A percentile compares a stretch with the other conserved stretches of the same genome.
Conservation (phyloP, 2,797 vertebrate species). For the Danio choprae region DNA sequence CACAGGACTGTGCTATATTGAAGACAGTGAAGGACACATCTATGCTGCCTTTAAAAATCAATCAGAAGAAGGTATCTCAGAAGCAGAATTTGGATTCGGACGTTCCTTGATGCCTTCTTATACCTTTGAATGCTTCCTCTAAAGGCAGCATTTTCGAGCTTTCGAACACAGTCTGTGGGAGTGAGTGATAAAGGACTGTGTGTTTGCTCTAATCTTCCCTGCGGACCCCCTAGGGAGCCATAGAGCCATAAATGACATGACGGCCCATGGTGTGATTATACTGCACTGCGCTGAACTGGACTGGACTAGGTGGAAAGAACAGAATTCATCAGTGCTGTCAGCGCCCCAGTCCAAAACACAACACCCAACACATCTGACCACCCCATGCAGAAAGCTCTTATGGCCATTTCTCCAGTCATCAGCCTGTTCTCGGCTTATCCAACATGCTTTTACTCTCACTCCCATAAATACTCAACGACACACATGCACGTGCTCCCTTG, state of each 20-base stretch:
- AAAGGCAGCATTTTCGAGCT: too few relatives aligned
- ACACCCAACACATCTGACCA: constrained; percentile 20
- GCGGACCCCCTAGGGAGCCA: constrained; percentile 19
- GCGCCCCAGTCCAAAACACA: constrained; percentile 51
- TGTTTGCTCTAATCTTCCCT: constrained; percentile 42
- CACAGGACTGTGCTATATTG: too few relatives aligned
- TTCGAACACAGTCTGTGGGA: neutral
- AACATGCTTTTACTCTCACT: constrained; percentile 4
- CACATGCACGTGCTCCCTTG: constrained; percentile 50
- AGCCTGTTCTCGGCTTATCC: neutral
- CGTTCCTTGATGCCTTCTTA: too few relatives aligned
- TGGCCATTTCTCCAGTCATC: constrained; percentile 15
- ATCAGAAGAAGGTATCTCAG: too few relatives aligned
- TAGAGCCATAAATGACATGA: constrained; percentile 12
- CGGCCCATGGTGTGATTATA: constrained; percentile 41
- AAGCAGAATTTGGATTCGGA: too few relatives aligned
- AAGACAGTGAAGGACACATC: too few relatives aligned
- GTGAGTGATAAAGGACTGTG: constrained; percentile 37
- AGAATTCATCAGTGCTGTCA: constrained; percentile 66
- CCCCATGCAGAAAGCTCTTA: neutral
- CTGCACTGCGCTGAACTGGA: constrained; percentile 1
- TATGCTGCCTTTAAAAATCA: too few relatives aligned
- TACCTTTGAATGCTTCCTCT: too few relatives aligned
- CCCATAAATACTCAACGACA: constrained; percentile 30
- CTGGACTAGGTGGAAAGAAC: constrained; percentile 44